Evolutionary conservation across 2,888 invertebrate genomes (phyloP).

Genomic region (Oscheius sp.): DNA sequence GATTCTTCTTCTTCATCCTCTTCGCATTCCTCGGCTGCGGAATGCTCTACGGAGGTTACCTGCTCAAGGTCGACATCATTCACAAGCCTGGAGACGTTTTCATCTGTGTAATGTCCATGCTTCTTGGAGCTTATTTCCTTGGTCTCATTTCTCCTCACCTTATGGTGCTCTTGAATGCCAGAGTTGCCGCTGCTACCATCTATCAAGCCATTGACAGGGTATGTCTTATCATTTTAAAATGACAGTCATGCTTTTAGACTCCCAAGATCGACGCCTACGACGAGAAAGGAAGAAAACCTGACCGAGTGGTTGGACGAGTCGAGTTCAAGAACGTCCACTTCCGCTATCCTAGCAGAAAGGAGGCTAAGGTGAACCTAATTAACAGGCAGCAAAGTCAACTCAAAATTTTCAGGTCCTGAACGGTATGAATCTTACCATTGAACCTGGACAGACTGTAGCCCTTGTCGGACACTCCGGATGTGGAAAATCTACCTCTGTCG

Average conservation of each 20-base stretch:
- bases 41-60: conserved; percentile 60
- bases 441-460: conserved; percentile 61
- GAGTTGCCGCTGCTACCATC: conserved; percentile 57
- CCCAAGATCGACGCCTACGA: conserved; percentile 65
- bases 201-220: conserved; percentile 57
- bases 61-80: conserved; percentile 58
- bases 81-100: conserved; percentile 65
- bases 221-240: not conserved
- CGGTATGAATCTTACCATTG: conserved; percentile 52
- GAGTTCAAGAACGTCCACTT: conserved; percentile 66
- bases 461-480: conserved; percentile 62
- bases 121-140: conserved; percentile 60
- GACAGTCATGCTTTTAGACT: conserved; percentile 20
- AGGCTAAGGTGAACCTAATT: conserved; percentile 18
- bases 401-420: conserved; percentile 42
- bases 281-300: conserved; percentile 43
- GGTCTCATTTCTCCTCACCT: conserved; percentile 61
- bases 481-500: conserved; percentile 61
- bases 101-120: conserved; percentile 61
- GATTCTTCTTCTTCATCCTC: conserved; percentile 63
- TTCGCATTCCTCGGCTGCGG: conserved; percentile 61
- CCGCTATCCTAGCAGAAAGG: conserved; percentile 60
- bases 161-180: conserved; percentile 55
- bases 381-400: not conserved
- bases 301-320: conserved; percentile 44